Conservation (phyloP, 1,140 invertebrate genomes). For the Procambarus clarkii region DNA sequence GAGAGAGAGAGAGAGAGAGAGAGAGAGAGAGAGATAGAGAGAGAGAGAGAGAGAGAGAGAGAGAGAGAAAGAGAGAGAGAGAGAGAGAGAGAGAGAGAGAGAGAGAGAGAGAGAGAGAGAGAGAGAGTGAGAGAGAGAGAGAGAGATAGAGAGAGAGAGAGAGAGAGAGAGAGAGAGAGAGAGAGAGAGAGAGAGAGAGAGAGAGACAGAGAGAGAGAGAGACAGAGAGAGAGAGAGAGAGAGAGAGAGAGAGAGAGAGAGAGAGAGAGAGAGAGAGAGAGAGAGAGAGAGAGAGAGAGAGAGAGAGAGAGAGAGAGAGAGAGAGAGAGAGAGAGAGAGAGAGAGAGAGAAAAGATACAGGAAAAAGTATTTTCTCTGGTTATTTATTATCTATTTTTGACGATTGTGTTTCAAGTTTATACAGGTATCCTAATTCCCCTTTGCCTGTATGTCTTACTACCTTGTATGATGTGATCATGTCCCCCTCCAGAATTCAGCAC, state of each 20-base stretch:
- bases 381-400: too few relatives aligned
- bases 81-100: neutral
- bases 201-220: neutral
- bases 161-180: neutral
- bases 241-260: neutral
- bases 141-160: too few relatives aligned
- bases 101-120: neutral
- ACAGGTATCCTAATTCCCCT: too few relatives aligned
- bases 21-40: neutral
- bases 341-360: neutral
- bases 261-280: neutral
- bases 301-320: neutral
- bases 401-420: too few relatives aligned
- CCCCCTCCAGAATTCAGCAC: too few relatives aligned
- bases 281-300: neutral
- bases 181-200: neutral
- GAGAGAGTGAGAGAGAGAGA: neutral
- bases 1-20: slow-evolving; percentile 1
- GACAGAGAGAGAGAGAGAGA: neutral
- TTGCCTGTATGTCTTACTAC: too few relatives aligned
- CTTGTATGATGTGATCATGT: too few relatives aligned
- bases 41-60: neutral
- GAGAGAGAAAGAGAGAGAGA: neutral
- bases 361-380: too few relatives aligned
- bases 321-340: neutral